phyloP scores from a whole-genome alignment of 2,888 invertebrate genomes.

The Parnassius smintheus region DNA sequence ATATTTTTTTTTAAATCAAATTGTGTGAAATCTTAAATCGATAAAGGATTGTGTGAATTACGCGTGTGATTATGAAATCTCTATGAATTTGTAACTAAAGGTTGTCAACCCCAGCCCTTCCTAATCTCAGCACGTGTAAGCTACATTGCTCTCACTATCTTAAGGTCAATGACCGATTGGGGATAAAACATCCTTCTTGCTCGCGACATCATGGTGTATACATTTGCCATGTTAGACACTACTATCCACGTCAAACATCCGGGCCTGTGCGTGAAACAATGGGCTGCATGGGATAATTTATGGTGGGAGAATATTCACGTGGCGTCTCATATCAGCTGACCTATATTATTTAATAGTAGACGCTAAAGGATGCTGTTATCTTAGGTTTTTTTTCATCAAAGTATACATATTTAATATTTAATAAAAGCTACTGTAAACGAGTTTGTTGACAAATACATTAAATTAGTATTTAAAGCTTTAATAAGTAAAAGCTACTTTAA shows the following conservation, averaged over 20 bases:
- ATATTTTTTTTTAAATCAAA: too few species aligned
- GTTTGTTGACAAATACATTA: too few species aligned
- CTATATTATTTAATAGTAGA: slow-evolving; percentile 6
- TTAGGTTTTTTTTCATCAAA: too few species aligned
- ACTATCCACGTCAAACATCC: slow-evolving; percentile 22
- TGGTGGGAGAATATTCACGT: slow-evolving; percentile 7
- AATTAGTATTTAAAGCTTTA: too few species aligned
- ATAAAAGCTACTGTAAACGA: too few species aligned
- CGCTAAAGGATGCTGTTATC: too few species aligned
- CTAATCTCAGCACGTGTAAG: slow-evolving; percentile 23
- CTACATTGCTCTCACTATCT: slow-evolving; percentile 7
- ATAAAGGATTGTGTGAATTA: too few species aligned
- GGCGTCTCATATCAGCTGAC: slow-evolving; percentile 13
- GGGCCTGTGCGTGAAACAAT: slow-evolving; percentile 25
- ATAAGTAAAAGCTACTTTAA: too few species aligned
- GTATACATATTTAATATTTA: too few species aligned
- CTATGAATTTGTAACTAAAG: slow-evolving; percentile 2
- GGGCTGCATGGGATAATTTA: slow-evolving; percentile 18
- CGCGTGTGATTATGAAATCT: too few species aligned
- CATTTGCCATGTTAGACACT: slow-evolving; percentile 12
- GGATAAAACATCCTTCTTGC: slow-evolving; percentile 13
- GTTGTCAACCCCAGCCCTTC: slow-evolving; percentile 14
- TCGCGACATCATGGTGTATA: slow-evolving; percentile 11
- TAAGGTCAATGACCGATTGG: slow-evolving; percentile 23
- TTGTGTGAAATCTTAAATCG: too few species aligned